Conservation (phyloP, 1,140 invertebrate genomes). For the Asbolus verrucosus region DNA sequence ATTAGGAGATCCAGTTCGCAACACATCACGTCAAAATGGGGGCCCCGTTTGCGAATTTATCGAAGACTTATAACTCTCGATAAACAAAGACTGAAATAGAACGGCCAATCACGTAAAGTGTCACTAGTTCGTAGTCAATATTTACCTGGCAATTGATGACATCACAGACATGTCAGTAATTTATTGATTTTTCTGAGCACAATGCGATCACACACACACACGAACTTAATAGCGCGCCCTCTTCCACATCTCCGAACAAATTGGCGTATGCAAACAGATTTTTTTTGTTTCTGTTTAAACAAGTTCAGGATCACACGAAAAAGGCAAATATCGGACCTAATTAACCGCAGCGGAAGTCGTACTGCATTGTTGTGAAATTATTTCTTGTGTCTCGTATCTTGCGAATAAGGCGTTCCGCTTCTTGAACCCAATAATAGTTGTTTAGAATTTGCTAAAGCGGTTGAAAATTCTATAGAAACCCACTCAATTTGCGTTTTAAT, state of each 20-base stretch:
- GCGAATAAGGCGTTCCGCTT: too few species aligned
- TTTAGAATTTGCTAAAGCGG: too few species aligned
- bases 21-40: slow-evolving; percentile 3
- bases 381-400: too few species aligned
- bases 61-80: slow-evolving; percentile 27
- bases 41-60: slow-evolving; percentile 5
- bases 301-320: neutral
- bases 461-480: too few species aligned
- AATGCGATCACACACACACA: slow-evolving; percentile 15
- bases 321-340: neutral
- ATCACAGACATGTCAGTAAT: slow-evolving; percentile 38
- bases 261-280: too few species aligned
- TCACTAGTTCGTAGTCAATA: slow-evolving; percentile 44
- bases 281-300: too few species aligned
- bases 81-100: slow-evolving; percentile 29
- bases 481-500: too few species aligned
- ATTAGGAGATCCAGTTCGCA: too few species aligned
- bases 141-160: slow-evolving; percentile 40
- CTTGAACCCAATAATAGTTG: too few species aligned
- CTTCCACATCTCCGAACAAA: too few species aligned
- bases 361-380: too few species aligned
- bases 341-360: neutral
- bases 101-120: slow-evolving; percentile 43
- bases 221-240: too few species aligned
- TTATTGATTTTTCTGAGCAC: slow-evolving; percentile 40